Base-by-base conservation (phyloP, 2,797 vertebrate genomes). In the Gymnothorax javanicus region DNA sequence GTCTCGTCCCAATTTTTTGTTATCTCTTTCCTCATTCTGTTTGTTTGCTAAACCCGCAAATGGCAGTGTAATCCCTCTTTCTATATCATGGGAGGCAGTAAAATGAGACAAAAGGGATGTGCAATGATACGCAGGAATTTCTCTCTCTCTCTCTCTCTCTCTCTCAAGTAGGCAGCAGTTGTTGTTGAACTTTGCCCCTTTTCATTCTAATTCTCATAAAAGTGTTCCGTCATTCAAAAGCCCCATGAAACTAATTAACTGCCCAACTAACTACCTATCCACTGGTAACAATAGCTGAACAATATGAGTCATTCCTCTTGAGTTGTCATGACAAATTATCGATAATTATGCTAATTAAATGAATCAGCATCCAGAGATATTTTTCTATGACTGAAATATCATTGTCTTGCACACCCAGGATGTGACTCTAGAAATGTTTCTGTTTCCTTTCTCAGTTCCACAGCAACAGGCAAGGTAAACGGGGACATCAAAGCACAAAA, bases 261-360 rank as follows among this genome's bases (percentile, higher is more conserved):
- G 17, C 6, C 75, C 23, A 4, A 23, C 77, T 23, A 23, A 81
- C 77, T 20, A n/a, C 54, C 56, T 17, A 33, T n/a, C 20, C 77
- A 8, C 50, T 4, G 27, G 77, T 17, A n/a, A 81, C 23, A 11
- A n/a, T 23, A 20, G 50, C 23, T 81, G 77, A 81, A 56, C 52
- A 56, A 17, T 52, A 17, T 8, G 50, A 54, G 43, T n/a, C 57
- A 84, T 17, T 12, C 54, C 27, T 87, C 56, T 75, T 73, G 69
- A 87, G 82, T 77, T 87, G 67, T 84, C 82, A 87, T 84, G 33
- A 27, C 82, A 60, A 84, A 27, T 84, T 60, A 84, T 77, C 82
- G 82, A 75, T 60, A 87, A 84, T 87, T 12, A 84, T 87, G 79
- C 84, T 59, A 2, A 84, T 84, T 79, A 84, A 84, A 62, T 83